A percentile compares a stretch with the other conserved stretches of the same genome.
Evolutionary conservation across 2,113 vertebrate species (phyloP).

Genomic region (Cricetomys ansorgei): DNA sequence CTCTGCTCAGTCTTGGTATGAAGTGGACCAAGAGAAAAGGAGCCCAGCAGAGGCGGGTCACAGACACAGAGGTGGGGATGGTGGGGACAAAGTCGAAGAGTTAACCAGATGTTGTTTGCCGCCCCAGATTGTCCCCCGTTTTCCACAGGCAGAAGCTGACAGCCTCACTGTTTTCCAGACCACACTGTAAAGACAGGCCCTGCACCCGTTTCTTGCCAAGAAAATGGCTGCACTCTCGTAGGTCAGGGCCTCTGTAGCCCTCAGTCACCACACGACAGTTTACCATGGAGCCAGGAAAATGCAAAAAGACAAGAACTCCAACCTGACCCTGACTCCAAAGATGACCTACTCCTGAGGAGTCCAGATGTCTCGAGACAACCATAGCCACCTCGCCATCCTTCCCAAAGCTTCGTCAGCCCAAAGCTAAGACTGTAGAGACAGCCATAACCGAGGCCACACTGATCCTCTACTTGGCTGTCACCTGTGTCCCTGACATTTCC

Average conservation of each 20-base stretch:
- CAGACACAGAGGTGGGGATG: no score
- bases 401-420: background rate
- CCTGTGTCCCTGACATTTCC: background rate
- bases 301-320: background rate
- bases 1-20: background rate
- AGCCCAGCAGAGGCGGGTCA: no score
- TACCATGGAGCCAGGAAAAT: background rate
- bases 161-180: background rate
- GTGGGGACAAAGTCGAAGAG: no score
- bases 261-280: background rate
- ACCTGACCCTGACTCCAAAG: background rate
- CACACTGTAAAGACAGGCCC: background rate
- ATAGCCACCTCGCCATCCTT: background rate
- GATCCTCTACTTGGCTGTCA: background rate
- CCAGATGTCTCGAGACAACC: background rate
- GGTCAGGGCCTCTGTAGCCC: background rate
- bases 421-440: no score
- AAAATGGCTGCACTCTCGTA: background rate
- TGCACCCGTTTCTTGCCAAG: background rate
- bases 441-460: no score
- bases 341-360: background rate
- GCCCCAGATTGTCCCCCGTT: background rate
- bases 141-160: background rate
- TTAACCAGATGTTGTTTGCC: background rate
- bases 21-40: background rate